Evolutionary conservation across 2,797 vertebrate species (phyloP).

Genomic region (Eulemur albifrons): DNA sequence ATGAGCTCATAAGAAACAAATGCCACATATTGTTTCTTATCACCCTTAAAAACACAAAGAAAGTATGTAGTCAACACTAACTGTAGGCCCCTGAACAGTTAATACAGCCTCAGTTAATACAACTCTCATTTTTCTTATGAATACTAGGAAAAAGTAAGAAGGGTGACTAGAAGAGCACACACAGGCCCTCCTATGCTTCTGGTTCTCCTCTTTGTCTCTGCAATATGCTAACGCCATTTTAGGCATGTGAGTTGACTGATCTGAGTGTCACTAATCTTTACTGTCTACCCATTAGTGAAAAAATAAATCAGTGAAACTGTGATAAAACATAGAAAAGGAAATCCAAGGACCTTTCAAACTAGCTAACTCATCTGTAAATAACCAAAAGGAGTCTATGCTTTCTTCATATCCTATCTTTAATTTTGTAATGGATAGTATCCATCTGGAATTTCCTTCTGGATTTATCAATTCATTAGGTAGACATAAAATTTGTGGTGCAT

Average conservation of each 20-base stretch:
- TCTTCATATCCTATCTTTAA: background rate
- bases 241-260: background rate
- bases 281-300: background rate
- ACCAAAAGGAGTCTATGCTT: background rate
- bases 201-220: background rate
- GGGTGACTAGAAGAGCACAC: background rate
- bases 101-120: background rate
- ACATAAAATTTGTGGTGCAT: background rate
- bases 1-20: background rate
- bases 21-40: background rate
- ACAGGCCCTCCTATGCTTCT: background rate
- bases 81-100: background rate
- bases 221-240: background rate
- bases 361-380: background rate
- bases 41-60: background rate
- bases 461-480: background rate
- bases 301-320: background rate
- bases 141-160: background rate
- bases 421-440: background rate
- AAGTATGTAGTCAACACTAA: background rate
- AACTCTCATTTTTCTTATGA: background rate
- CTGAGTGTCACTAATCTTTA: background rate
- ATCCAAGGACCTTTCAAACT: background rate
- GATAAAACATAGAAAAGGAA: background rate
- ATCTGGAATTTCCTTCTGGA: conserved; percentile 21